These are phyloP conservation scores for Perodicticus potto DNA, from an alignment of 2,797 vertebrate species.

Conservation along the genomic window DNA sequence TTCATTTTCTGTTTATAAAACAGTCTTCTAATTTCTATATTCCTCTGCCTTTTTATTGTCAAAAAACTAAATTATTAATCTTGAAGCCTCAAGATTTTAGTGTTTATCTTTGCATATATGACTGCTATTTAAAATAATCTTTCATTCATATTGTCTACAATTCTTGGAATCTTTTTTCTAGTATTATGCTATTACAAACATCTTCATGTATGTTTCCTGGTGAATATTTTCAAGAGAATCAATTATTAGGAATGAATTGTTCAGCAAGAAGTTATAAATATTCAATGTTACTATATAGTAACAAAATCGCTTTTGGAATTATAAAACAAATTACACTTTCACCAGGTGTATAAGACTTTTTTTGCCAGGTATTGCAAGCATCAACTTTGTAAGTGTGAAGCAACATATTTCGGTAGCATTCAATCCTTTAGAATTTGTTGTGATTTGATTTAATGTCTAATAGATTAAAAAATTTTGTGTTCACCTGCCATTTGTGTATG, in stretches of 20 bases:
- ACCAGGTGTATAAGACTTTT: neutral
- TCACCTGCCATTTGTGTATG: neutral
- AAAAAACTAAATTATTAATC: no score
- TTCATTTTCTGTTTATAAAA: neutral
- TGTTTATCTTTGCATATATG: neutral
- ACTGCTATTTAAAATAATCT: neutral
- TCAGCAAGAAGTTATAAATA: neutral
- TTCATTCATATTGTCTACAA: neutral
- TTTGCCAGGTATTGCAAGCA: no score
- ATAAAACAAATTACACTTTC: neutral
- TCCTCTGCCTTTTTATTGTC: neutral
- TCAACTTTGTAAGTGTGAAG: neutral
- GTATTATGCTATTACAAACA: neutral
- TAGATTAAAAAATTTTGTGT: neutral
- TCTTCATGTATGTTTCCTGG: neutral
- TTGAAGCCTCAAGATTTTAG: neutral
- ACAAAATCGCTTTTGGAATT: neutral
- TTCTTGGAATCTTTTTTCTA: neutral
- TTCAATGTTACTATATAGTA: neutral
- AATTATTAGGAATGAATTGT: neutral
- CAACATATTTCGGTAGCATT: neutral
- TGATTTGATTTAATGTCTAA: neutral
- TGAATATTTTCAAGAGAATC: neutral
- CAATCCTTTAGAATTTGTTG: neutral
- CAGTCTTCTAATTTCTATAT: neutral